Conservation (phyloP, 2,888 invertebrate genomes). For the Ormyrus rosae region DNA sequence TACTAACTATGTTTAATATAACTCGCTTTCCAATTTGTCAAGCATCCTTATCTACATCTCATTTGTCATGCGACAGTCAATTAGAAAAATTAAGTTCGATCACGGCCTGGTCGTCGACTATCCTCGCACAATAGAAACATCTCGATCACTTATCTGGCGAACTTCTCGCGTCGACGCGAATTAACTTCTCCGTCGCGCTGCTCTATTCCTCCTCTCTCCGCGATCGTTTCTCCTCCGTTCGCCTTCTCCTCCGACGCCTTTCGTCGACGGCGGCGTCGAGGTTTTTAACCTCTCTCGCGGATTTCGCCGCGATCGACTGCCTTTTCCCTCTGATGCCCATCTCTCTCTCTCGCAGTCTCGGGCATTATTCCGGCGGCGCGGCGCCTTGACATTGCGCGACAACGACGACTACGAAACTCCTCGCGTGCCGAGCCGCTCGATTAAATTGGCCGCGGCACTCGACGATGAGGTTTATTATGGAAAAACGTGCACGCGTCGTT, state of each 20-base stretch:
- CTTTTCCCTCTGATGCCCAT: conserved; percentile 28
- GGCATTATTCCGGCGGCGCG: neutral
- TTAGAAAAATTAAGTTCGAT: conserved; percentile 34
- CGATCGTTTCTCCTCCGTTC: neutral
- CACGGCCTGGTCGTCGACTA: neutral
- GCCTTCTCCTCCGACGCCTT: conserved; percentile 3
- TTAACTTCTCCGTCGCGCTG: neutral
- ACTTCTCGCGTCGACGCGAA: neutral
- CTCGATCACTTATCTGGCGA: neutral
- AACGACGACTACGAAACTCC: neutral
- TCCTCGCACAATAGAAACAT: conserved; percentile 1
- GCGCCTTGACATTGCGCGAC: conserved; percentile 37
- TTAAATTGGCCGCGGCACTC: conserved; percentile 27
- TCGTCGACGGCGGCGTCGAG: conserved; percentile 28
- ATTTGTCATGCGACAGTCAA: conserved; percentile 32
- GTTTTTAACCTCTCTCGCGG: conserved; percentile 58
- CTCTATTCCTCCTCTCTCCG: neutral
- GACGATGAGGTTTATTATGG: conserved; percentile 50
- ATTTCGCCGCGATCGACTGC: conserved; percentile 48
- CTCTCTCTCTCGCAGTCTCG: neutral
- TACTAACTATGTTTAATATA: neutral
- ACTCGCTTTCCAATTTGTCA: conserved; percentile 42
- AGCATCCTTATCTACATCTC: conserved; percentile 19
- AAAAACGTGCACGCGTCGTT: conserved; percentile 41
- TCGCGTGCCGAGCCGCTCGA: conserved; percentile 28